Base-by-base conservation (phyloP, 1,140 invertebrate genomes). In the Heterodera carotae region DNA sequence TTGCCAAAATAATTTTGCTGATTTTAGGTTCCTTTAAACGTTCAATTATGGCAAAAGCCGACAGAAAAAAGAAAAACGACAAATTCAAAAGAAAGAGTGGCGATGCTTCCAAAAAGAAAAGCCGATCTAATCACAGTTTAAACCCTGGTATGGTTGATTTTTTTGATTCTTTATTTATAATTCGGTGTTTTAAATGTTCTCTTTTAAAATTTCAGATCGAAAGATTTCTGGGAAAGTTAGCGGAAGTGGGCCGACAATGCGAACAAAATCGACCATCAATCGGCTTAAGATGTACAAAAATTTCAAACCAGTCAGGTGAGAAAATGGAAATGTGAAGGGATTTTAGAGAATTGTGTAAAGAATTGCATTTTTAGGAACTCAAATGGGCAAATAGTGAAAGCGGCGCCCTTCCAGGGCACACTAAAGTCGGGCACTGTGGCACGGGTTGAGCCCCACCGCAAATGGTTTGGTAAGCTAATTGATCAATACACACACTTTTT, bases 381-480 rank as follows among this genome's bases (percentile, higher is more conserved):
- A 84, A 90, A 90, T 66, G 97, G 97, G 39, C 94, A 97, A 91
- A 97, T 99, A 67, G 90, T 97, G 12, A 92, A 91, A 75, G 92
- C 95, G 39, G 97, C 97, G 6, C 95, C 96, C 2, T 99, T 96
- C 87, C 94, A 99, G 92, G 93, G 92, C 56, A 92, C 92, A 88
- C 88, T 96, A 22, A 88, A 92, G n/a, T 92, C 94, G 72, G 97
- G 97, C 31, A 93, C 94, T 2, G 91, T 93, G 84, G 94, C 96
- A 48, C 90, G 97, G 68, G 93, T 99, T 8, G 96, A 98, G 89
- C 97, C 97, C 8, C 97, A 94, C 81, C 93, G 95, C 85, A 95
- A 94, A 88, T 99, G 97, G 97, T 99, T 99, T 90, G 95, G 83
- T 83, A 79, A n/a, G 76, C 6, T 5, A 3, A 2, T n/a, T n/a